These are phyloP conservation scores for Cactoblastis cactorum DNA, from an alignment of 2,888 invertebrate species.

Conservation along the genomic window DNA sequence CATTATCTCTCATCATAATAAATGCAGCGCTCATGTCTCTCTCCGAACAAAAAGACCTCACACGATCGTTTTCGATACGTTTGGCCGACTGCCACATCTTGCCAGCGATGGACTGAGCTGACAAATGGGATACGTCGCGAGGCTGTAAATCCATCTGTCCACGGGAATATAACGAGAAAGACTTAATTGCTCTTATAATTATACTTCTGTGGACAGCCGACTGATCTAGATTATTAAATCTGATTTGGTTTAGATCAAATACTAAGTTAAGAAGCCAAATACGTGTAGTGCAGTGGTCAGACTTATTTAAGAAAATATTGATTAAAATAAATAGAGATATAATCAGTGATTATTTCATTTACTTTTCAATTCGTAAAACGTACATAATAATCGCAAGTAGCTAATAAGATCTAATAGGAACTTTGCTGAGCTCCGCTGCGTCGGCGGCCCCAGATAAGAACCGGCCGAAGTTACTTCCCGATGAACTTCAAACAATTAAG, in stretches of 20 bases:
- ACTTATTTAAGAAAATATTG: too few relatives aligned
- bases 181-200: background rate
- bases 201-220: background rate
- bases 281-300: too few relatives aligned
- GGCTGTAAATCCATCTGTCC: constrained; percentile 56
- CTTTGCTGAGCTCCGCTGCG: constrained; percentile 32
- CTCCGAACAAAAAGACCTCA: constrained; percentile 7
- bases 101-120: constrained; percentile 20
- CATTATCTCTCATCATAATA: background rate
- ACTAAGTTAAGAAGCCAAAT: too few relatives aligned
- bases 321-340: too few relatives aligned
- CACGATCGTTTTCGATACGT: constrained; percentile 12
- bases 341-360: too few relatives aligned
- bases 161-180: constrained; percentile 44
- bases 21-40: background rate
- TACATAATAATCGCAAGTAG: background rate
- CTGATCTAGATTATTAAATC: too few relatives aligned
- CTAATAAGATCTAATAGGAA: constrained; percentile 12
- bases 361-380: background rate
- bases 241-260: too few relatives aligned
- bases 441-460: constrained; percentile 36
- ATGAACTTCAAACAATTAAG: constrained; percentile 65
- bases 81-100: constrained; percentile 12
- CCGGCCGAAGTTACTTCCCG: constrained; percentile 42
- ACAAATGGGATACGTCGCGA: constrained; percentile 40